phyloP scores from a whole-genome alignment of 2,797 vertebrate species.

The Xenentodon cancila region DNA sequence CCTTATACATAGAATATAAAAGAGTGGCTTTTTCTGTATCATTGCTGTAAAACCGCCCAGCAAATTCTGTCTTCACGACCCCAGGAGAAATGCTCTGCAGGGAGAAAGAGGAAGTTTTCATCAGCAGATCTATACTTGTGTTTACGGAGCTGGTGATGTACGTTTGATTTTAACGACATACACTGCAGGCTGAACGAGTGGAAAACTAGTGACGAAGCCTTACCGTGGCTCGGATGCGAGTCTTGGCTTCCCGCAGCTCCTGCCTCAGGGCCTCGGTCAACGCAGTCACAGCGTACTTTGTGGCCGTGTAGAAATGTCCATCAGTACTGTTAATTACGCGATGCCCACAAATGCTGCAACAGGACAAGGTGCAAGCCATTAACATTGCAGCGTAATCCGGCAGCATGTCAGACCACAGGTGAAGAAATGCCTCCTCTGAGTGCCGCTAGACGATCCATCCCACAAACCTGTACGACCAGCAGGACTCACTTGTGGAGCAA shows the following conservation, averaged over 20 bases:
- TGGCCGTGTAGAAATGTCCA: conserved; percentile 87
- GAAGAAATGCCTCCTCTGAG: too few species aligned
- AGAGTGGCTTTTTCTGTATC: conserved; percentile 82
- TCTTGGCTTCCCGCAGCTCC: conserved; percentile 86
- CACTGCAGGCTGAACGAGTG: too few species aligned
- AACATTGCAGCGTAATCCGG: too few species aligned
- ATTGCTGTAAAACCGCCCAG: conserved; percentile 77
- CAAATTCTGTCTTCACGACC: conserved; percentile 88
- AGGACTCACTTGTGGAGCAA: too few species aligned
- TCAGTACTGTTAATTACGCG: conserved; percentile 64
- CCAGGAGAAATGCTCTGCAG: conserved; percentile 89
- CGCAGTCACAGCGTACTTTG: conserved; percentile 88
- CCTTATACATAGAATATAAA: conserved; percentile 82
- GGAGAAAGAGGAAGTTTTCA: background rate
- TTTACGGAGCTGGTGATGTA: background rate
- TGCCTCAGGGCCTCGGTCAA: conserved; percentile 89
- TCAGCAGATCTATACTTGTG: background rate
- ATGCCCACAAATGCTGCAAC: conserved; percentile 86
- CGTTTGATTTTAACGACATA: background rate
- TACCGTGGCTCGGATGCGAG: conserved; percentile 88
- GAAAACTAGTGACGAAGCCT: conserved; percentile 35
- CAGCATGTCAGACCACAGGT: too few species aligned
- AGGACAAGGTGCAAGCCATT: conserved; percentile 10
- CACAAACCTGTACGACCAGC: too few species aligned
- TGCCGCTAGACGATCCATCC: too few species aligned